Evolutionary conservation across 2,888 invertebrate species (phyloP), one percentile per base, ranked within the genome.

Genomic region (Ceramica pisi): DNA sequence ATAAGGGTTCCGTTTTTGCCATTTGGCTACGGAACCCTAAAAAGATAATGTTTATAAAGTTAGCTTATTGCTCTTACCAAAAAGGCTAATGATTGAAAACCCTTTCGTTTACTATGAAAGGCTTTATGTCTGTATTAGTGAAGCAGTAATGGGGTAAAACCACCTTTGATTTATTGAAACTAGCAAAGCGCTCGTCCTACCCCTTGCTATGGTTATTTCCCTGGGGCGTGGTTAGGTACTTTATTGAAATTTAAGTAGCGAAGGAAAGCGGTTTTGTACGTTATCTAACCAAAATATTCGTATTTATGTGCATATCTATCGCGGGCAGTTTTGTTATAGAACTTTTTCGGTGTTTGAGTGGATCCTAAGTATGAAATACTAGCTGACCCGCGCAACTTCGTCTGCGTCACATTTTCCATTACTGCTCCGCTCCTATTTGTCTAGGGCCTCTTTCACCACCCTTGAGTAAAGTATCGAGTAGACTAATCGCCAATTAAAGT

Each of bases 181-280:
- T n/a, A 59, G 23, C 23, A 53, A 75, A 68, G 41, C 14, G n/a
- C 5, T 67, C 23, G 21, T 19, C 16, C 31, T 48, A 23, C 26
- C 35, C 41, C 31, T 55, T 60, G 44, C 60, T 60, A 68, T 26
- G 41, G 53, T 53, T 76, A 76, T 74, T 74, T 68, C 73, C 73
- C 73, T 10, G 19, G 53, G 48, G 77, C 23, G 48, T 59, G 44
- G 46, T 66, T 51, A 31, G 31, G 6, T 31, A 55, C 60, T 60
- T 65, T 51, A 44, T 38, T 61, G 26, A 8, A 69, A 50, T 60
- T 67, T 60, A 48, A 68, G 69, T 68, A 55, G 35, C 53, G 23
- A 12, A 46, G 8, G 59, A 19, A 53, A 46, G 68, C 55, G 41
- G 23, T 60, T 44, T 53, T 48, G 6, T 60, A 19, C 23, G 76